phyloP scores from a whole-genome alignment of 2,888 invertebrate genomes.

The Carpatolechia fugitivella region DNA sequence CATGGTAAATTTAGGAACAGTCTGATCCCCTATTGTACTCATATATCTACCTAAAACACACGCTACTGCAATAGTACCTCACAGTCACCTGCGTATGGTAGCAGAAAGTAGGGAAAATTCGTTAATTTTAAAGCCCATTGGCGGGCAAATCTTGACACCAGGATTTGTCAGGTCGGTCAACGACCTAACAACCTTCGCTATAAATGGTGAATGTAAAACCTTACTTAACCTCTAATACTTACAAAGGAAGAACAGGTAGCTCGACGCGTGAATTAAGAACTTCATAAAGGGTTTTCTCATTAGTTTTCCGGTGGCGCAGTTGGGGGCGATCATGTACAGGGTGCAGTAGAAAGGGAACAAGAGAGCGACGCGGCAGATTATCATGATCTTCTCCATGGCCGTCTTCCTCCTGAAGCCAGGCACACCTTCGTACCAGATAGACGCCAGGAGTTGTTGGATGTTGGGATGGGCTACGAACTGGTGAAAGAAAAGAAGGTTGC shows the following conservation, averaged over 20 bases:
- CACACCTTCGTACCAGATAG: slow-evolving; percentile 97
- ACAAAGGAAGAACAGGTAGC: slow-evolving; percentile 96
- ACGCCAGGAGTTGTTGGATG: slow-evolving; percentile 93
- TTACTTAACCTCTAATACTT: no score
- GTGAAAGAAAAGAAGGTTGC: no score
- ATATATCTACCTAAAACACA: no score
- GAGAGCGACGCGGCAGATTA: slow-evolving; percentile 86
- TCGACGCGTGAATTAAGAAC: slow-evolving; percentile 95
- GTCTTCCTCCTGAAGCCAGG: slow-evolving; percentile 94
- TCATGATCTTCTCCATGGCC: slow-evolving; percentile 84
- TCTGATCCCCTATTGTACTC: no score
- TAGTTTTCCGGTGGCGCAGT: slow-evolving; percentile 87
- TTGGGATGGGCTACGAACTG: slow-evolving; percentile 97
- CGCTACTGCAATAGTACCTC: no score
- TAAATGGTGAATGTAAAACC: no score
- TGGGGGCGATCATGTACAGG: slow-evolving; percentile 91
- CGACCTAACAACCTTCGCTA: no score
- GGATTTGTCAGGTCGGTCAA: no score
- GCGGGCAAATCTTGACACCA: background rate
- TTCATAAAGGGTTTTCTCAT: slow-evolving; percentile 98
- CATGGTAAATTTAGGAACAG: no score
- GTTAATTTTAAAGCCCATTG: no score
- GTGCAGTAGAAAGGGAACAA: slow-evolving; percentile 93
- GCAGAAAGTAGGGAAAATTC: no score
- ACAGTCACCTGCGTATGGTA: no score